Conservation (phyloP, 1,140 invertebrate genomes). For the Tetramorium parvispinum region DNA sequence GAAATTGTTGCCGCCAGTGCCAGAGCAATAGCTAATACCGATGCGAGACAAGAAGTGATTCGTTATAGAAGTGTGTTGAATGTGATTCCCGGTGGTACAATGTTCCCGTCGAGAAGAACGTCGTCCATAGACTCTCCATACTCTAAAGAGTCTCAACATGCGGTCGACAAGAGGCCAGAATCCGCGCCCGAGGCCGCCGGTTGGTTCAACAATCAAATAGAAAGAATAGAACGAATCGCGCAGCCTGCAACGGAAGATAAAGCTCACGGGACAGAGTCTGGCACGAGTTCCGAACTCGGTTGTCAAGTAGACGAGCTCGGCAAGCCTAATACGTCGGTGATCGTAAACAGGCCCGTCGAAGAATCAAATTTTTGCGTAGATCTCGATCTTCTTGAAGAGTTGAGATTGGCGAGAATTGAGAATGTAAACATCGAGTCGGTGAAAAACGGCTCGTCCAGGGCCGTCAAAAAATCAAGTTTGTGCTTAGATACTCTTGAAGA, state of each 20-base stretch:
- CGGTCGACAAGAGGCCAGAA: constrained; percentile 66
- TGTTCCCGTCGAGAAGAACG: constrained; percentile 72
- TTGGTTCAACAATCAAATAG: constrained; percentile 62
- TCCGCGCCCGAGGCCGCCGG: constrained; percentile 73
- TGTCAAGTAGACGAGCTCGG: constrained; percentile 38
- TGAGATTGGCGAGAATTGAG: too few relatives aligned
- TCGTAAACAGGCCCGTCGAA: neutral
- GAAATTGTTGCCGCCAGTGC: constrained; percentile 56
- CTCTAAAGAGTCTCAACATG: constrained; percentile 36
- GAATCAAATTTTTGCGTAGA: neutral
- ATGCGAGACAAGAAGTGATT: constrained; percentile 58
- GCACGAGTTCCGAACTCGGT: constrained; percentile 9
- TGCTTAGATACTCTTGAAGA: neutral
- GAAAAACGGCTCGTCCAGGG: constrained; percentile 50
- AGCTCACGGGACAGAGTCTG: neutral
- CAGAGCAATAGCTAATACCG: constrained; percentile 52
- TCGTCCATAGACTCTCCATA: constrained; percentile 75
- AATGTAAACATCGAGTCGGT: too few relatives aligned
- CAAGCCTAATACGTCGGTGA: constrained; percentile 36
- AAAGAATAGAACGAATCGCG: constrained; percentile 11
- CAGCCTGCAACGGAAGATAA: neutral
- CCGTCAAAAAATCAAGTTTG: neutral
- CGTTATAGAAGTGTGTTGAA: constrained; percentile 59
- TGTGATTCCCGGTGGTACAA: constrained; percentile 54
- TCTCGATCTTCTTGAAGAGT: too few relatives aligned